Evolutionary conservation across 2,888 invertebrate genomes (phyloP).

Genomic region (Chrysolina americana): DNA sequence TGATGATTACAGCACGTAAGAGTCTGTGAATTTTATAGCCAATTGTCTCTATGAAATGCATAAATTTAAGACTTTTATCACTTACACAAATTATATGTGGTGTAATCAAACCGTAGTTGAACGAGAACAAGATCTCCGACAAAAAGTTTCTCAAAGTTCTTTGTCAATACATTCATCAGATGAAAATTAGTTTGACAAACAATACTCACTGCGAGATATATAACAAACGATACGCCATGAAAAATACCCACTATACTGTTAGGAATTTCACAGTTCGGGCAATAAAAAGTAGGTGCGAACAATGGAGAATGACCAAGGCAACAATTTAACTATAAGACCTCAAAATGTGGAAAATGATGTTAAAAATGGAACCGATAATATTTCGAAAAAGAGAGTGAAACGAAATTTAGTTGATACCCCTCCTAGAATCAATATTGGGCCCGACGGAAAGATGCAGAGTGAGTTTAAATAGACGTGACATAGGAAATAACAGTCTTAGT

Average conservation of each 20-base stretch:
- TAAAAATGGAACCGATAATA: background rate
- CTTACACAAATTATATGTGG: too few species aligned
- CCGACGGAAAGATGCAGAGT: constrained; percentile 50
- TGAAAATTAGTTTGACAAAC: background rate
- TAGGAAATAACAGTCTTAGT: too few species aligned
- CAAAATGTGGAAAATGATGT: too few species aligned
- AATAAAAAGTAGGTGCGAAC: background rate
- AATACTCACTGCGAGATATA: background rate
- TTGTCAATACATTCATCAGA: background rate
- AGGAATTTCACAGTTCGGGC: background rate
- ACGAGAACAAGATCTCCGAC: too few species aligned
- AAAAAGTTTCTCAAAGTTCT: too few species aligned
- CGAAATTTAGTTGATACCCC: constrained; percentile 46
- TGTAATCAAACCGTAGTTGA: too few species aligned
- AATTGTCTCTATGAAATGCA: too few species aligned
- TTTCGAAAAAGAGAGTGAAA: constrained; percentile 21
- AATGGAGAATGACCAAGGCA: background rate
- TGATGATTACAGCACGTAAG: too few species aligned
- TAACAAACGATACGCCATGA: background rate
- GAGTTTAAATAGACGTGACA: constrained; percentile 40
- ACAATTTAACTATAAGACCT: background rate
- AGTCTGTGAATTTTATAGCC: too few species aligned
- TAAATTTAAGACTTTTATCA: too few species aligned
- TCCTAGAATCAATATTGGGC: constrained; percentile 44
- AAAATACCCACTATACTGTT: background rate